phyloP scores from a whole-genome alignment of 2,888 invertebrate species.

The Crossocerus cetratus region DNA sequence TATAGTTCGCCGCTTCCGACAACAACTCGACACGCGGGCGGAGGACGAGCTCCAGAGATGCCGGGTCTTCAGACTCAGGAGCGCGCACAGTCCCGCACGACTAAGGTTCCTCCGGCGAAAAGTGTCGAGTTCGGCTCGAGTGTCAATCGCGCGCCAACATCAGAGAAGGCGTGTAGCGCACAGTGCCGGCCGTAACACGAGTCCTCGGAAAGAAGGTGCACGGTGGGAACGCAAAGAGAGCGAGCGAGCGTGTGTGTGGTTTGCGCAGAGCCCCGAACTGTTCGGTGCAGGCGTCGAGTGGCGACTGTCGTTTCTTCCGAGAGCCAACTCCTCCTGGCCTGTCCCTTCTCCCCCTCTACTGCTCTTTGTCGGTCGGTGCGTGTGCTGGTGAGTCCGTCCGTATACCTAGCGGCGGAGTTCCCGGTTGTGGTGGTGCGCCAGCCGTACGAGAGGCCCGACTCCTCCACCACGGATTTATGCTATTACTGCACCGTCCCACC shows the following conservation, averaged over 20 bases:
- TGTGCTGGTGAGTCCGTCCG: background rate
- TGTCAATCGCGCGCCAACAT: too few species aligned
- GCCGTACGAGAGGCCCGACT: conserved; percentile 52
- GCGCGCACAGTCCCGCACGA: too few species aligned
- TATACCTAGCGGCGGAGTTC: background rate
- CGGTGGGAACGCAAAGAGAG: background rate
- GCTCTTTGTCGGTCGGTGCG: background rate
- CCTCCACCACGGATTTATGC: conserved; percentile 64
- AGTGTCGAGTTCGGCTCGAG: conserved; percentile 20
- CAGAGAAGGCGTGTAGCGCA: conserved; percentile 18
- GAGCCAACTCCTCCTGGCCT: conserved; percentile 61
- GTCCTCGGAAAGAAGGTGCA: conserved; percentile 39
- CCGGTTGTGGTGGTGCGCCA: too few species aligned
- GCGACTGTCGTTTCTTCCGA: conserved; percentile 73
- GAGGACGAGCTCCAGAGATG: too few species aligned
- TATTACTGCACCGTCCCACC: conserved; percentile 65
- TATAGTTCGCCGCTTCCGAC: too few species aligned
- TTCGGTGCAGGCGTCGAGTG: conserved; percentile 74
- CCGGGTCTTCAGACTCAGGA: too few species aligned
- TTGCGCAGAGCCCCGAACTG: conserved; percentile 46
- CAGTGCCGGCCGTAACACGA: conserved; percentile 17
- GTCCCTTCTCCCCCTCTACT: conserved; percentile 57
- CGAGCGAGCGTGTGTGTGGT: background rate
- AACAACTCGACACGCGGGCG: too few species aligned
- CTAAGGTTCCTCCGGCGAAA: too few species aligned